Conservation (phyloP, 2,797 vertebrate species). For the Catamblyrhynchus diadema region DNA sequence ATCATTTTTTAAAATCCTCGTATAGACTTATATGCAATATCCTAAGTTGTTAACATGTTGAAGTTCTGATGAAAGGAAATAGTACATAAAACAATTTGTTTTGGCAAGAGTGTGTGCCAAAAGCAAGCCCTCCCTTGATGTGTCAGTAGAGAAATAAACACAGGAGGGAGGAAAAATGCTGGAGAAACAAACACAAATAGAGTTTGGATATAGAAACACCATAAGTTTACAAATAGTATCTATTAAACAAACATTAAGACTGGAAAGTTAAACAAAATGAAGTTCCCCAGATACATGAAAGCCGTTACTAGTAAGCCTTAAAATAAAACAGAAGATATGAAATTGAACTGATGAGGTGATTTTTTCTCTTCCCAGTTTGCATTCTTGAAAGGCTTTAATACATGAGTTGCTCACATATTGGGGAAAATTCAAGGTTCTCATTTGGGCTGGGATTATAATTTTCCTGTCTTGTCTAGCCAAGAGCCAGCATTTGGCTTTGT, state of each 20-base stretch:
- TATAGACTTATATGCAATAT: conserved; percentile 24
- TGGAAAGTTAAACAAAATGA: conserved; percentile 68
- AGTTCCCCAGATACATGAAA: conserved; percentile 71
- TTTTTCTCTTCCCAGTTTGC: conserved; percentile 6
- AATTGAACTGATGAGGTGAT: conserved; percentile 51
- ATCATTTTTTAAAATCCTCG: conserved; percentile 18
- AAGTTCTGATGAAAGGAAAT: conserved; percentile 74
- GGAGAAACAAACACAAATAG: conserved; percentile 70
- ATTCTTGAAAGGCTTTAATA: not conserved
- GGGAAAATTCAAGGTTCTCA: not conserved
- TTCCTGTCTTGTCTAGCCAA: not conserved
- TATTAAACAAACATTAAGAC: conserved; percentile 69
- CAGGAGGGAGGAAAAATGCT: conserved; percentile 59
- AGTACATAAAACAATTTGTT: conserved; percentile 69
- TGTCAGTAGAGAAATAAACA: conserved; percentile 77
- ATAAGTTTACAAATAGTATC: conserved; percentile 72
- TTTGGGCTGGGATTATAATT: not conserved
- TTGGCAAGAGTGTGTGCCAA: conserved; percentile 66
- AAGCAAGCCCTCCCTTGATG: conserved; percentile 70
- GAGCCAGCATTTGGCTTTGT: not conserved
- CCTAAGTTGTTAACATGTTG: conserved; percentile 52
- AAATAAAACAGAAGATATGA: conserved; percentile 47
- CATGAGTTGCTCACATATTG: not conserved
- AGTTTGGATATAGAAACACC: conserved; percentile 53
- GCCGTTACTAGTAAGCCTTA: conserved; percentile 27